Evolutionary conservation across 2,888 invertebrate species (phyloP), one percentile per base, ranked within the genome.

Genomic region (Actias luna): DNA sequence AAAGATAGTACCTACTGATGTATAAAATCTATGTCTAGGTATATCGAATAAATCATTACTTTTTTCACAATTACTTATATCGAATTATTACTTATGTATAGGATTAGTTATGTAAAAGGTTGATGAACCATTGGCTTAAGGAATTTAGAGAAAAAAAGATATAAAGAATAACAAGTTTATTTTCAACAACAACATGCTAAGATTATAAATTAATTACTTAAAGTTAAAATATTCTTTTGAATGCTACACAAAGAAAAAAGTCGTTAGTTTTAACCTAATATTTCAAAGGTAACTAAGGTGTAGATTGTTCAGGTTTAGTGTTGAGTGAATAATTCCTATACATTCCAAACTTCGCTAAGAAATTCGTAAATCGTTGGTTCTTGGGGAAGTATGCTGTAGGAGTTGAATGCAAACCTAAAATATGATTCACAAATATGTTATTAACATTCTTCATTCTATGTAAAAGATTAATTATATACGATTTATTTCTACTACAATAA

Each of bases 281-380:
- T 22, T 46, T 46, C 12, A 18, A 46, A 22, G 8, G 18, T 46
- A 2, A 46, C 42, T 46, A 10, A 5, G 7, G 70, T 68, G 65
- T 63, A 0, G 66, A 52, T 4, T 70, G 71, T 59, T 95, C 95
- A 74, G 94, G 85, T 61, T 91, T 93, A 0, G 96, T 96, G 80
- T 97, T 97, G 25, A 97, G 92, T 0, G 97, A 97, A 82, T 95
- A 95, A 86, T 97, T 97, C 65, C 96, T 93, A 79, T 96, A 97
- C 96, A 96, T 97, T 73, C 97, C 97, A 52, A 94, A 94, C 65
- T 93, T 93, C 0, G 94, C 93, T 60, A 95, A 83, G 59, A 93
- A 83, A 65, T 87, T 93, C 18, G 96, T 95, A 88, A 98, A 98
- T 73, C 93, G 93, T 78, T 96, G 96, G 69, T 93, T 93, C 75